These are phyloP conservation scores for Octodon degus DNA, from an alignment of 2,113 vertebrate species.

Conservation along the genomic window DNA sequence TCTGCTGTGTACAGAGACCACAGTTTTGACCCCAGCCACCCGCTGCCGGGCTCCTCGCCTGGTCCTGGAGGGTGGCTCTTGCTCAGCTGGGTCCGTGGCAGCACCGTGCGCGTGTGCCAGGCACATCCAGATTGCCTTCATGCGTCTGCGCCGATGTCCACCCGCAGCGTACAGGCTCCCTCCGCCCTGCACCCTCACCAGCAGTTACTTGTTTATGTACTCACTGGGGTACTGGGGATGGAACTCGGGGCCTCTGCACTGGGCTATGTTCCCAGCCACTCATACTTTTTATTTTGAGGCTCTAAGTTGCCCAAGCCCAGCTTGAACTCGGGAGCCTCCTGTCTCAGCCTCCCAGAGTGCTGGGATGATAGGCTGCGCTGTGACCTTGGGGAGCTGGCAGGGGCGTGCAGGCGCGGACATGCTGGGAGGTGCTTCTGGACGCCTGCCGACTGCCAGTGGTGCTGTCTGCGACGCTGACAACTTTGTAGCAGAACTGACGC, in stretches of 20 bases:
- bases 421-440: fast-evolving
- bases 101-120: background rate
- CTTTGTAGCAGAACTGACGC: background rate
- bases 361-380: background rate
- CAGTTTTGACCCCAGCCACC: background rate
- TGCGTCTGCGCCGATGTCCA: no score
- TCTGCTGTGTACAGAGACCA: background rate
- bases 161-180: background rate
- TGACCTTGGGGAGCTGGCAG: fast-evolving
- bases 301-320: background rate
- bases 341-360: background rate
- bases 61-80: background rate
- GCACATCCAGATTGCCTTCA: background rate
- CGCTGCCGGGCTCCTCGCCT: background rate
- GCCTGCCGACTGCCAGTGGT: fast-evolving
- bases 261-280: background rate
- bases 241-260: background rate
- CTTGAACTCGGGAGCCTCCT: background rate
- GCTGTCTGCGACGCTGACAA: background rate
- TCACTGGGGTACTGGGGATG: background rate
- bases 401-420: fast-evolving
- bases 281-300: background rate
- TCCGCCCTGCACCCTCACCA: background rate
- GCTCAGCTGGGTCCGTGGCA: background rate
- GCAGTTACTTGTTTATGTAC: background rate